Conservation (phyloP, 1,140 invertebrate species). For the Holotrichia oblita region DNA sequence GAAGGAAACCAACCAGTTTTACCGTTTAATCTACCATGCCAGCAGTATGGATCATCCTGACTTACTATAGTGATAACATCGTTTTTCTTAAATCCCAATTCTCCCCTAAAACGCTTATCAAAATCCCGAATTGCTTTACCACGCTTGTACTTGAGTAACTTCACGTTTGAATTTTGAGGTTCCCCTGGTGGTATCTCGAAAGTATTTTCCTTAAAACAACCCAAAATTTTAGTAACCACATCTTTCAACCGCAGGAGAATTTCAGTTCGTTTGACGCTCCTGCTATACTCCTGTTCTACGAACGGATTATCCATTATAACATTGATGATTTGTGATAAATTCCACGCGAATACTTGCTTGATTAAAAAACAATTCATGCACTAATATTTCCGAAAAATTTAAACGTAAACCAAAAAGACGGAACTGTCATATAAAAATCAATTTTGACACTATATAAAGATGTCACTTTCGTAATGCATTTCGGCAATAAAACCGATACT, state of each 20-base stretch:
- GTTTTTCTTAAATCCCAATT: slow-evolving; percentile 8
- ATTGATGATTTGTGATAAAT: neutral
- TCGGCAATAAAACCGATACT: neutral
- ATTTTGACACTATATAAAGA: neutral
- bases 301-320: neutral
- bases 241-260: neutral
- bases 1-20: slow-evolving; percentile 36
- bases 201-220: neutral
- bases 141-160: neutral
- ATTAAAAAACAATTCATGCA: neutral
- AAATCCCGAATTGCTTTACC: slow-evolving; percentile 15
- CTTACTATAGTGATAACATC: slow-evolving; percentile 18
- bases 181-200: neutral
- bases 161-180: neutral
- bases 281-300: neutral
- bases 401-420: neutral
- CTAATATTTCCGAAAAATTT: slow-evolving; percentile 18
- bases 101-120: neutral
- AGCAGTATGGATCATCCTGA: slow-evolving; percentile 7
- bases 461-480: neutral
- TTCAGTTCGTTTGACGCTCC: neutral
- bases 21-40: slow-evolving; percentile 6
- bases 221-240: neutral
- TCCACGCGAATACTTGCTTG: neutral
- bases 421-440: neutral